phyloP scores from a whole-genome alignment of 2,888 invertebrate genomes.

The Zhuqinia jingwanae region DNA sequence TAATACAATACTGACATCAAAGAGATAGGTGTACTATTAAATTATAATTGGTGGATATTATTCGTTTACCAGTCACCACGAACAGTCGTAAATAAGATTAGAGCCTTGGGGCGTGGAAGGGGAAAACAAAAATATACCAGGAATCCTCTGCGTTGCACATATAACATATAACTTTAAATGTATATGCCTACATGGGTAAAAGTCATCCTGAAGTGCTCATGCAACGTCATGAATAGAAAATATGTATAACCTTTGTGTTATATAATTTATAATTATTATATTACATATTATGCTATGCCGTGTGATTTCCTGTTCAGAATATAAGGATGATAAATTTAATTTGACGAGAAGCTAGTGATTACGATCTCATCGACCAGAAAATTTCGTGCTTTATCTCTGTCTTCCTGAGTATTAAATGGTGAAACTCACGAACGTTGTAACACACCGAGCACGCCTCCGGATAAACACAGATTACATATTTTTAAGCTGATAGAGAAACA shows the following conservation, averaged over 20 bases:
- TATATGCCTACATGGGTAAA: too few relatives aligned
- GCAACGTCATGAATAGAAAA: too few relatives aligned
- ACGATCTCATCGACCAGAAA: neutral
- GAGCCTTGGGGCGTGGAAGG: neutral
- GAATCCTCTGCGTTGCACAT: neutral
- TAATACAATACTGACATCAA: too few relatives aligned
- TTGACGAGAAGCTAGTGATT: conserved; percentile 6
- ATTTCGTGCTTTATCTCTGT: conserved; percentile 18
- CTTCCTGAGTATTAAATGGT: neutral
- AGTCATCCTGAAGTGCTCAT: too few relatives aligned
- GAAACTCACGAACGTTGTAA: neutral
- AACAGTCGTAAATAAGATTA: conserved; percentile 25
- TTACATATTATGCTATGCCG: too few relatives aligned
- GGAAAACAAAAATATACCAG: neutral
- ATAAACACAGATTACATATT: conserved; percentile 2
- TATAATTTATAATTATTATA: too few relatives aligned
- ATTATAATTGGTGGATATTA: conserved; percentile 12
- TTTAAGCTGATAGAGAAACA: conserved; percentile 13
- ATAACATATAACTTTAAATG: too few relatives aligned
- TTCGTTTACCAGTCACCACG: too few relatives aligned
- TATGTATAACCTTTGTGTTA: too few relatives aligned
- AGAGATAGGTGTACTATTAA: too few relatives aligned
- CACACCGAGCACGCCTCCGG: conserved; percentile 4
- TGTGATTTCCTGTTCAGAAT: neutral
- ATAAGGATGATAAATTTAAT: neutral